Conservation (phyloP, 2,888 invertebrate species). For the Himalopsyche anomala region DNA sequence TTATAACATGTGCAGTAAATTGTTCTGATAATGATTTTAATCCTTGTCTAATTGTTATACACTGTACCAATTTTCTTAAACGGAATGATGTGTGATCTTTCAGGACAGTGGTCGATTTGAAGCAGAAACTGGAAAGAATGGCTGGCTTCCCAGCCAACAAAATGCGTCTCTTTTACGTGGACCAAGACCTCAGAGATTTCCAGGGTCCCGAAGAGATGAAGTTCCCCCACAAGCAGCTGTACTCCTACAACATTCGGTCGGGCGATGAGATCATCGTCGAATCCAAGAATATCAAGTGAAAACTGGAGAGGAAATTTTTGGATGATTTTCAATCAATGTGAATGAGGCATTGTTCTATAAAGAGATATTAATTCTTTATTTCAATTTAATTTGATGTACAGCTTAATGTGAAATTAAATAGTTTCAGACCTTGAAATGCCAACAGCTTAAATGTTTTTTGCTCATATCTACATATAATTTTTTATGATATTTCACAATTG, state of each 20-base stretch:
- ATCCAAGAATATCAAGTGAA: constrained; percentile 75
- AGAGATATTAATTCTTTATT: background rate
- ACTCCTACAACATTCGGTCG: constrained; percentile 92
- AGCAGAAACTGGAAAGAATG: constrained; percentile 86
- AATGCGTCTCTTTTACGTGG: constrained; percentile 93
- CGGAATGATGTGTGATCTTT: constrained; percentile 43
- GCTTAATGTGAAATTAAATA: too few species aligned
- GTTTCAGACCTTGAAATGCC: too few species aligned
- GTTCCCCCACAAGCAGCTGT: constrained; percentile 91
- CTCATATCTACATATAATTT: too few species aligned
- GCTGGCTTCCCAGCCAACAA: constrained; percentile 89
- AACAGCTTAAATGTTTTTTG: too few species aligned
- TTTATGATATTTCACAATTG: too few species aligned
- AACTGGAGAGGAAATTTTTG: background rate
- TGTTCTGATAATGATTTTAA: too few species aligned
- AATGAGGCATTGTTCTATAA: background rate
- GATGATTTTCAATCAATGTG: background rate
- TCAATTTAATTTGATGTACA: too few species aligned
- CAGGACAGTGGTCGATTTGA: constrained; percentile 89
- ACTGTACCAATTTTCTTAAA: background rate
- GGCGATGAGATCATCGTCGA: constrained; percentile 95
- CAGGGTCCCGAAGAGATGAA: constrained; percentile 93
- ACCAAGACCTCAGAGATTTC: constrained; percentile 84
- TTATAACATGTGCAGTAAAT: too few species aligned
- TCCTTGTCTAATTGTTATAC: too few species aligned